Base-by-base conservation (phyloP, 1,140 invertebrate species). In the Pissodes strobi region DNA sequence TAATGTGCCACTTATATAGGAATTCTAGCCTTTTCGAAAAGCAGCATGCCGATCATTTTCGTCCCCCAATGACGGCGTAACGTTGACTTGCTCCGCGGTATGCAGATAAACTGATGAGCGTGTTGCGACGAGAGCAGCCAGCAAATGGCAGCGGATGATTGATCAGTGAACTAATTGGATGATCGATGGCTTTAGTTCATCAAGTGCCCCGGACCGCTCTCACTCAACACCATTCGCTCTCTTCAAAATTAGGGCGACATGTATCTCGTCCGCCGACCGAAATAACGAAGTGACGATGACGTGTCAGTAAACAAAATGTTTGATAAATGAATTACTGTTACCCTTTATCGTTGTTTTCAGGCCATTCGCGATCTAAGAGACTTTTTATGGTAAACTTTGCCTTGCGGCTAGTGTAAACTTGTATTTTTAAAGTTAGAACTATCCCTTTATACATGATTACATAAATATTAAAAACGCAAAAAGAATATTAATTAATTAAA, bases 141-240 rank as follows among this genome's bases (percentile, higher is more conserved):
- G 72, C 69, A 72, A 78, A 76, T 77, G 78, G 73, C 78, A 79
- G 61, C 70, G 68, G 78, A 84, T 85, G 84, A 85, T 84, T 83
- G 84, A 85, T 85, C 82, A 78, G 74, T 68, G 64, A 69, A 71
- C 81, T 85, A 85, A 85, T 84, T 85, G 83, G 81, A 81, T 84
- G 84, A 85, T 84, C 80, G 84, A 85, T 85, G 81, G 71, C 68
- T 75, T 74, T 76, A 77, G 76, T 78, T 78, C 76, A 78, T 78
- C 77, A 78, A 78, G 77, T 74, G 68, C 67, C 67, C 61, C 61
- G 51, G 56, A 61, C 48, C 68, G 58, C 67, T 67, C 68, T 71
- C 68, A 56, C 68, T 68, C 69, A 62, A 62, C 61, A 60, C 66
- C 66, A 51, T 65, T 48, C 56, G 55, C 62, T 68, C 62, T 61